Evolutionary conservation across 2,113 vertebrate species (phyloP), one percentile per base, ranked within the genome.

Genomic region (Caloenas nicobarica): DNA sequence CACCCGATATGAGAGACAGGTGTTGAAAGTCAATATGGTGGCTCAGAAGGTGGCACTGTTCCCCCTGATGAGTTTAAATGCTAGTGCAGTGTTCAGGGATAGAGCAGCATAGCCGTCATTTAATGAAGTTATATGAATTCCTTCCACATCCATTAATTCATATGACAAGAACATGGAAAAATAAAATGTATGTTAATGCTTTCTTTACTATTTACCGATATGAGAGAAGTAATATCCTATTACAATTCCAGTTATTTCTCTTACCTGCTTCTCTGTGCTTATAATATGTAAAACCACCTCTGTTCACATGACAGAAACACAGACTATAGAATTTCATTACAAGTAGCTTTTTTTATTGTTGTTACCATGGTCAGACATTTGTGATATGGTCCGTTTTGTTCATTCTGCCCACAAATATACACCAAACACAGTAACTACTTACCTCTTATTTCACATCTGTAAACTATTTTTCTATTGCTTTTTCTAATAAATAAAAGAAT

Each of bases 31-130:
- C 29, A 69, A 22, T 7, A 3, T 2, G 13, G n/a, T 36, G 28
- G 23, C 80, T 91, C 89, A 81, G 64, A 81, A 91, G 76, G 42
- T 91, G 79, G 60, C 86, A 86, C 68, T 88, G 58, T 86, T 89
- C 29, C 38, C 57, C 22, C 31, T 60, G 38, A 7, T 50, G 70
- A 83, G 11, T 74, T 73, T 58, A 81, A 66, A 51, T n/a, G 46
- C 21, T 34, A 19, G 13, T 7, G 25, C 16, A 4, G 21, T 28
- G 28, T 13, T 6, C 16, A 46, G 61, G 23, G 40, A 48, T 14
- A 34, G 40, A 13, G 36, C 77, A 46, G 40, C 77, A 46, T 42
- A 83, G 38, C 36, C 71, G 51, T 68, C 56, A 70, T 53, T 69
- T 86, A 38, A 91, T 24, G 31, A 85, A 79, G 17, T 26, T 62